phyloP scores from a whole-genome alignment of 2,888 invertebrate genomes.

The Apamea sordens region DNA sequence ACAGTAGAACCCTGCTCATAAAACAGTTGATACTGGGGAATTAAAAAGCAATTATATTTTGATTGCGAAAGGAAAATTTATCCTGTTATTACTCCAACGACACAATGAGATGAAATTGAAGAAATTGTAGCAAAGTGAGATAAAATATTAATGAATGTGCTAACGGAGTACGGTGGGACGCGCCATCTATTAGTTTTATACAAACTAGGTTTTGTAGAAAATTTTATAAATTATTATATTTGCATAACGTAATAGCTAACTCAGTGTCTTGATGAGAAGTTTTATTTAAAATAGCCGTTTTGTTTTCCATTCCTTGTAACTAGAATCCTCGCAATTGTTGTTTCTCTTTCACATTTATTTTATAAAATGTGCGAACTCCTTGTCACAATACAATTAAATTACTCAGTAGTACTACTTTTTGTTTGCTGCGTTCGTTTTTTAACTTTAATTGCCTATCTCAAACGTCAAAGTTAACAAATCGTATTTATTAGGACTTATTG shows the following conservation, averaged over 20 bases:
- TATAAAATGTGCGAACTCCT: too few species aligned
- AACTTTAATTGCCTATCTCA: too few species aligned
- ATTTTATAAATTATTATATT: constrained; percentile 22
- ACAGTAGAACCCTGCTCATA: constrained; percentile 35
- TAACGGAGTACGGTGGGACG: background rate
- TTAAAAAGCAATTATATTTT: constrained; percentile 65
- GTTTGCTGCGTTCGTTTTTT: too few species aligned
- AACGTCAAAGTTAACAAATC: too few species aligned
- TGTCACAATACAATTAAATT: too few species aligned
- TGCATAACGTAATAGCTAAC: constrained; percentile 13
- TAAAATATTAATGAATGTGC: constrained; percentile 41
- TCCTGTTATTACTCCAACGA: constrained; percentile 38
- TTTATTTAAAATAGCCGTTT: background rate
- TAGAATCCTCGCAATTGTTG: background rate
- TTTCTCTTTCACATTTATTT: background rate
- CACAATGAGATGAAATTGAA: constrained; percentile 55
- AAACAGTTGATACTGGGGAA: constrained; percentile 53
- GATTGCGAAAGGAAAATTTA: constrained; percentile 57
- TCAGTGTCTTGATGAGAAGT: background rate
- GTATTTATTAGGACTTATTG: too few species aligned
- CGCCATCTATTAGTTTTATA: constrained; percentile 21
- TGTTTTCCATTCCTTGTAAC: too few species aligned
- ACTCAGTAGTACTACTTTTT: too few species aligned
- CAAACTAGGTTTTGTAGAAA: constrained; percentile 24
- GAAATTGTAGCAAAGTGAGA: constrained; percentile 38